A percentile compares a stretch with the other conserved stretches of the same genome.
phyloP scores from a whole-genome alignment of 2,113 vertebrate genomes.

The Nannospalax galili region DNA sequence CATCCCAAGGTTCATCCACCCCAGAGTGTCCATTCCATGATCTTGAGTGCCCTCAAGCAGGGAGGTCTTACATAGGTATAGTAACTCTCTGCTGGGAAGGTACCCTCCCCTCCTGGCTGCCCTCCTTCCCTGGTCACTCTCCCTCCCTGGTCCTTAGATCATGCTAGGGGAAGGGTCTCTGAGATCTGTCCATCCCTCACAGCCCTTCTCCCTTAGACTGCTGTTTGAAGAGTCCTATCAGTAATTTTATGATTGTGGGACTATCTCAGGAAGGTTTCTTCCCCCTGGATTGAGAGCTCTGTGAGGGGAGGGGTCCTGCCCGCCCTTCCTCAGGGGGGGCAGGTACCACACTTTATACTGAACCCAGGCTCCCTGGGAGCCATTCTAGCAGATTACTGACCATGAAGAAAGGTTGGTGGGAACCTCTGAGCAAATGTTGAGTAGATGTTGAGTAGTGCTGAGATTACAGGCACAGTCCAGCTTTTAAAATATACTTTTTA shows the following conservation, averaged over 20 bases:
- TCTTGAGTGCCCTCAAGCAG: background rate
- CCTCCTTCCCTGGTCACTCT: background rate
- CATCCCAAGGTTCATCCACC: background rate
- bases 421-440: too few species aligned
- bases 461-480: too few species aligned
- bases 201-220: background rate
- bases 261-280: background rate
- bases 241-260: background rate
- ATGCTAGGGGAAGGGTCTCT: background rate
- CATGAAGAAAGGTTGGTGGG: background rate
- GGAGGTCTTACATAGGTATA: background rate
- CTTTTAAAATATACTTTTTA: too few species aligned
- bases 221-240: background rate
- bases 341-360: background rate
- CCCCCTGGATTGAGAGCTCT: background rate
- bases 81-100: background rate
- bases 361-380: background rate
- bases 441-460: background rate
- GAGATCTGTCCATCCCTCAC: accelerated
- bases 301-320: background rate
- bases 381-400: background rate
- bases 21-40: background rate
- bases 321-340: accelerated
- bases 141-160: background rate
- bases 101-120: too few species aligned